Conservation (phyloP, 2,888 invertebrate species). For the Salticus scenicus region DNA sequence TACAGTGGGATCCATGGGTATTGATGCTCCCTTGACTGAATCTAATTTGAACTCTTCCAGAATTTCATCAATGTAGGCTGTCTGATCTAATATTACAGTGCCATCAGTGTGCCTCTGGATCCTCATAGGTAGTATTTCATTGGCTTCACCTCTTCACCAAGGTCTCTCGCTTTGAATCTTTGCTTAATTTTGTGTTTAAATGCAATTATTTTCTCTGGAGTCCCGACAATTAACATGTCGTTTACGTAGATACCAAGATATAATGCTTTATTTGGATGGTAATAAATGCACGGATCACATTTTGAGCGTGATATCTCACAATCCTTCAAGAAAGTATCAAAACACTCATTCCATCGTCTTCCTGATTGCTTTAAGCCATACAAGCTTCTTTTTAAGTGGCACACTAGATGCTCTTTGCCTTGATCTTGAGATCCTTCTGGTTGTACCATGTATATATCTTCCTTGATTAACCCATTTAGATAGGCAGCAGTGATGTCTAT, state of each 20-base stretch:
- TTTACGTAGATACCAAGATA: neutral
- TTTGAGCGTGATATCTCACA: neutral
- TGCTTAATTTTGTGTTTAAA: neutral
- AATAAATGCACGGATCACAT: neutral
- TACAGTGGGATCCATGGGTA: conserved; percentile 4
- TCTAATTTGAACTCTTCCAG: neutral
- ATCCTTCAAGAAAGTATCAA: too few species aligned
- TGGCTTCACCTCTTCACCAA: conserved; percentile 10
- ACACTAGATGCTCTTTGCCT: too few species aligned
- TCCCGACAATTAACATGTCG: conserved; percentile 7
- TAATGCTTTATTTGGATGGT: too few species aligned
- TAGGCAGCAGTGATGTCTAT: too few species aligned
- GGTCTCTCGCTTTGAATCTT: conserved; percentile 8
- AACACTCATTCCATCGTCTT: too few species aligned
- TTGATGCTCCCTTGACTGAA: conserved; percentile 5
- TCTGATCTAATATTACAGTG: neutral
- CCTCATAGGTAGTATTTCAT: conserved; percentile 13
- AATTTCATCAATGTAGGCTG: conserved; percentile 4
- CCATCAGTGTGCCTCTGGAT: conserved; percentile 4
- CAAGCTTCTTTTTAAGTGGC: too few species aligned
- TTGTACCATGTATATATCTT: too few species aligned
- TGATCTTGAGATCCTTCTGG: too few species aligned
- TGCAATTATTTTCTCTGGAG: neutral
- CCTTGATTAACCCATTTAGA: too few species aligned
- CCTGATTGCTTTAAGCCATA: too few species aligned